Evolutionary conservation across 37 sponge, comb jelly and placozoan species (phyloP), one percentile per base, ranked within the genome.

Genomic region (Bolinopsis microptera): DNA sequence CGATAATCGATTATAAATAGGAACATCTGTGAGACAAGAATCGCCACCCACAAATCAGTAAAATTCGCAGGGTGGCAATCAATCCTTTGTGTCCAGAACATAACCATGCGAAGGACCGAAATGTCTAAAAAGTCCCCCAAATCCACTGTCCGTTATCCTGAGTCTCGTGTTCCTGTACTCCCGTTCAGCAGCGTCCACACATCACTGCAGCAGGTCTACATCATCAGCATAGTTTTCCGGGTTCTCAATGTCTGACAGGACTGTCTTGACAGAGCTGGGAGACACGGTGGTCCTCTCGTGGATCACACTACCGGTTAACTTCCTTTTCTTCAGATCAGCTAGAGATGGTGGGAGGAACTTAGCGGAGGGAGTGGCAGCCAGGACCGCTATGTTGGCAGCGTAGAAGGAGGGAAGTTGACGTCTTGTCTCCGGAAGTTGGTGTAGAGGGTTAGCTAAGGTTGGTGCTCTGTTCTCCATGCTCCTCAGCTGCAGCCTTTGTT

Each of bases 351-450:
- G 82, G 23, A 80, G 82, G 82, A 35, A 32, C 82, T 80, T 80
- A 36, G 82, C 38, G 38, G 82, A 32, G 35, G 82, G 82, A 21
- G 82, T 35, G 38, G 82, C 38, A 1, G 82, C 82, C 82, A 80
- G 24, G 82, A 35, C 82, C 16, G 82, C 82, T 5, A 80, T 80
- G 82, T 80, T 80, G 82, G 82, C 82, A 8, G 82, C 82, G 38
- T 80, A 80, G 82, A 80, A 80, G 82, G 82, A 80, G 22, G 82
- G 82, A 33, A 80, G 24, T 37, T 80, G 82, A 18, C 82, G 24
- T 30, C 82, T 28, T 3, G 82, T 35, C 22, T 80, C 82, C 1
- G 82, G 35, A 36, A 80, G 82, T 22, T 80, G 82, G 37, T 80
- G 82, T 3, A 80, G 82, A 13, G 82, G 82, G 37, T 80, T 80